Base-by-base conservation (phyloP, 2,888 invertebrate species). In the Hermaeophaga mercurialis region DNA sequence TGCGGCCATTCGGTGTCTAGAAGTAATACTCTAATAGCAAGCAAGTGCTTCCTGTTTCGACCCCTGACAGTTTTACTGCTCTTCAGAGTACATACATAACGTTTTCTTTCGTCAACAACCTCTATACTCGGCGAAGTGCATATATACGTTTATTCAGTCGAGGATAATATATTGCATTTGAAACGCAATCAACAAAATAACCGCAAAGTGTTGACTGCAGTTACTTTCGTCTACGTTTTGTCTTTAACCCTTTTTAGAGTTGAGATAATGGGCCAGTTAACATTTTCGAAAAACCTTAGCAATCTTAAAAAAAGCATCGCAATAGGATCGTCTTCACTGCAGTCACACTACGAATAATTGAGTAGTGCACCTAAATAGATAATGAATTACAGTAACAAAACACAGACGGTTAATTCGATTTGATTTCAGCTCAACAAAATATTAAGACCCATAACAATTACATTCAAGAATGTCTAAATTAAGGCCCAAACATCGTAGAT, bases 61-160 rank as follows among this genome's bases (percentile, higher is more conserved):
- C 65, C 66, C 66, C 61, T 70, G 75, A 74, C 74, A 74, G 73
- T 67, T 74, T 74, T 74, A 74, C 72, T 72, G 68, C 70, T 65
- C 66, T 66, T 66, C 62, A 54, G 73, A 67, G 71, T 70, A 65
- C 64, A 68, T 66, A 62, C 65, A 65, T 64, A 67, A 65, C 74
- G 71, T 75, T 75, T 74, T 73, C 74, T 73, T 75, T 75, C 74
- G 74, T 75, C 74, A 73, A 64, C 62, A 36, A 54, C 55, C 45
- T 28, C 36, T 39, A 58, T 60, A 61, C 52, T 55, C 44, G 56
- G 55, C 64, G 63, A 64, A 67, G 67, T 67, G 67, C 64, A 63
- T 49, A 33, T 43, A 43, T 26, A 44, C 64, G 62, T 63, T 66
- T 64, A 66, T 57, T 50, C 55, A 44, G 44, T 36, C 38, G 31